Evolutionary conservation across 2,888 invertebrate genomes (phyloP).

Genomic region (Ligdia adustata): DNA sequence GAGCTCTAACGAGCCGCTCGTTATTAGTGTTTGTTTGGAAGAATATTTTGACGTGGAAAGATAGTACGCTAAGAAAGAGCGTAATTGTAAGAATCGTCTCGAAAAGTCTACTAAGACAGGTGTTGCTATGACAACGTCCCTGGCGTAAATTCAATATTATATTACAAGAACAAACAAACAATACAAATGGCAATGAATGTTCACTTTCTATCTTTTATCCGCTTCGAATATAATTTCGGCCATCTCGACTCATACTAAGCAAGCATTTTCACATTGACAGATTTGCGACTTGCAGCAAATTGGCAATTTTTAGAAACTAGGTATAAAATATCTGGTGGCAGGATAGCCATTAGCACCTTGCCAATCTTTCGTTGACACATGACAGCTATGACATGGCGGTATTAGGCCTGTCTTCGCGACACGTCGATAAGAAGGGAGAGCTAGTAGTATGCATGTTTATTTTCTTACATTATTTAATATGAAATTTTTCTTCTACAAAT

Average conservation of each 20-base stretch:
- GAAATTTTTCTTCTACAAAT: too few species aligned
- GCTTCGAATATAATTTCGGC: neutral
- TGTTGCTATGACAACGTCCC: too few species aligned
- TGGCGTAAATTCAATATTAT: too few species aligned
- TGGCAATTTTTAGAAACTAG: neutral
- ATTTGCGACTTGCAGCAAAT: constrained; percentile 2
- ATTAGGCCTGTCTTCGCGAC: constrained; percentile 8
- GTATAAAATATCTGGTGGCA: constrained; percentile 3
- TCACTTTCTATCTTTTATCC: neutral
- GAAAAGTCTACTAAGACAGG: too few species aligned
- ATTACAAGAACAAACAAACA: neutral
- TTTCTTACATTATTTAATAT: too few species aligned
- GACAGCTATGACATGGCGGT: constrained; percentile 13
- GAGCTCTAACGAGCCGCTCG: neutral
- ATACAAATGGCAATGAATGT: neutral
- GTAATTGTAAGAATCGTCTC: too few species aligned
- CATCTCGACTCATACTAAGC: neutral
- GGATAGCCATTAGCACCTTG: constrained; percentile 11
- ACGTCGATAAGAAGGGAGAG: neutral
- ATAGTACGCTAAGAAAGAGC: too few species aligned
- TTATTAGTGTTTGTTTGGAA: too few species aligned
- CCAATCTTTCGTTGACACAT: constrained; percentile 17
- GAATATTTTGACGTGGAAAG: too few species aligned
- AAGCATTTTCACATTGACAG: neutral
- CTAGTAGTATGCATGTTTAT: neutral